Conservation (phyloP, 2,797 vertebrate species). For the Pogonophryne albipinna region DNA sequence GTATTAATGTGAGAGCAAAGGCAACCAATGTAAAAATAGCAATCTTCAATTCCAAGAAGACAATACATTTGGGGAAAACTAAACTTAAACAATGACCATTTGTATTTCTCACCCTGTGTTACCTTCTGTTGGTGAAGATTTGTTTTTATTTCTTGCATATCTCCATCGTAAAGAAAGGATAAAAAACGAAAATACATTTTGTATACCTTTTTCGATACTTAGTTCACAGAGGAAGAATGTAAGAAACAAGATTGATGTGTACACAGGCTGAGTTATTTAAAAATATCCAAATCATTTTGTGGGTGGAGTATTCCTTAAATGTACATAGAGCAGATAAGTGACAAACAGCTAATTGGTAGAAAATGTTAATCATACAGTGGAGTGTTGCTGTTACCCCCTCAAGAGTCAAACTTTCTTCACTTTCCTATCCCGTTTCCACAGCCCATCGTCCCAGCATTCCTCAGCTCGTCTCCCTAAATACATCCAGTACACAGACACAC, state of each 20-base stretch:
- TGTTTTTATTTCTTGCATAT: too few species aligned
- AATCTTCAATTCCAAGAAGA: neutral
- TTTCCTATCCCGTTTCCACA: constrained; percentile 13
- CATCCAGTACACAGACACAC: constrained; percentile 61
- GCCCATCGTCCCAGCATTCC: constrained; percentile 25
- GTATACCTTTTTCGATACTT: too few species aligned
- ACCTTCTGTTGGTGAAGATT: too few species aligned
- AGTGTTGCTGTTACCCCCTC: neutral
- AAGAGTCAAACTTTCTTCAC: constrained; percentile 33
- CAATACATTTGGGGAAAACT: too few species aligned
- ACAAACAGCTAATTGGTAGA: constrained; percentile 1
- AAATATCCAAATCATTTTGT: too few species aligned
- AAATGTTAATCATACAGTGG: constrained; percentile 16
- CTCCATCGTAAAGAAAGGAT: neutral
- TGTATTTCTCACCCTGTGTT: too few species aligned
- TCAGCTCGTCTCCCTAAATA: constrained; percentile 56
- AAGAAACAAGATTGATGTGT: too few species aligned
- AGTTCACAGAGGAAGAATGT: too few species aligned
- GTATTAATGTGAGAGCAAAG: neutral
- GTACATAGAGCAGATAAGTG: neutral
- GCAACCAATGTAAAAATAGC: neutral
- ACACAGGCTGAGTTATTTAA: too few species aligned
- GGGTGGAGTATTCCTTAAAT: neutral
- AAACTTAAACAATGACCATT: too few species aligned
- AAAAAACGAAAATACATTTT: too few species aligned